Base-by-base conservation (phyloP, 2,797 vertebrate genomes). In the Poliocrania exsul region DNA sequence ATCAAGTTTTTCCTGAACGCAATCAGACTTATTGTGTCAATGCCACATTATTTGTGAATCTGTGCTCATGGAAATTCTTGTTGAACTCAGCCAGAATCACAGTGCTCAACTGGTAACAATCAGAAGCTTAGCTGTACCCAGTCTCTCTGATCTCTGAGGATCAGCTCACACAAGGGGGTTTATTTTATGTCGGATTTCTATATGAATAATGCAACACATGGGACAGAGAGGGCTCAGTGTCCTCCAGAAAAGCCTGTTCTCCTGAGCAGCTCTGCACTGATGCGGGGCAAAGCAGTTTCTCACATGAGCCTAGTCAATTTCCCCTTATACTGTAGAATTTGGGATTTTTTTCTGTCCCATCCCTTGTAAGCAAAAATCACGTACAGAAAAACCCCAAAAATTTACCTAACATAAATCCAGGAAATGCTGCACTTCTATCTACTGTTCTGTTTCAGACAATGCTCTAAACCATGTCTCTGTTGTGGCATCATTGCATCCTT, bases 251-350 rank as follows among this genome's bases (percentile, higher is more conserved):
- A 75, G 12, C 15, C 44, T 31, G 5, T 28, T 54, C 31, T 65
- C 19, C 20, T 0, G 0, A 81, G 62, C 24, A 79, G 38, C 29
- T 70, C 67, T 44, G 69, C 20, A 6, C 6, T 1, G 5, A 38
- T 3, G 2, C 14, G 19, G 15, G 18, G n/a, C 5, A 35, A 50
- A 88, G 21, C 20, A 62, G 33, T 24, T 75, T 54, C 49, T 13
- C 0, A 0, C 1, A 1, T 53, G 15, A 71, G 11, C 35, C 35
- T 42, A 20, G 67, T 28, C 10, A 26, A 25, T 20, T 56, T 71
- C 75, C 37, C 26, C 46, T 72, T 33, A 31, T 12, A 28, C 10
- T 62, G 57, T 2, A 66, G 38, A 50, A 75, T 56, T 47, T n/a
- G 16, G 21, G 23, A 17, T 16, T 46, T 64, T 46, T 54, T 53